Base-by-base conservation (phyloP, 2,113 vertebrate species). In the Lipotes vexillifer region DNA sequence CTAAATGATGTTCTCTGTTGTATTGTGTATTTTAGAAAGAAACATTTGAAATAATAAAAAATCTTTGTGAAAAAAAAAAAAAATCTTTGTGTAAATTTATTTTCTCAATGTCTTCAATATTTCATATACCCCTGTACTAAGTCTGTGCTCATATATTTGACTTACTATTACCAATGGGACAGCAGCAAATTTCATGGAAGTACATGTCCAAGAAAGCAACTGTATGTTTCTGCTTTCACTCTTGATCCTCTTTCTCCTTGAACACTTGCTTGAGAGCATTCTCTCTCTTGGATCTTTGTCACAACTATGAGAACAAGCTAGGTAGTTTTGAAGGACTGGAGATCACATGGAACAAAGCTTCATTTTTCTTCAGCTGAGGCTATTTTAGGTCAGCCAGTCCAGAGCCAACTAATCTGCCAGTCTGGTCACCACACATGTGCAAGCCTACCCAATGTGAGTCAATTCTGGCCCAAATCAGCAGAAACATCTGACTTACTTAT, bases 371-470 rank as follows among this genome's bases (percentile, higher is more conserved):
- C 36, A 66, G 25, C 8, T 38, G 23, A 83, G 2, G 27, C 2
- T 82, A 41, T 69, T 63, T 3, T 11, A 29, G n/a, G 8, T 55
- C 38, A 72, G 59, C n/a, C 6, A 36, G n/a, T 74, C 2, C 27
- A 68, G 15, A 89, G n/a, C 1, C 20, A 75, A 31, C 6, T 9
- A 25, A n/a, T 57, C 6, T 55, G 11, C 52, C 52, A 52, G 20
- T 57, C 55, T 57, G 55, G 29, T 52, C 20, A 44, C 10, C 31
- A 21, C 8, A 44, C 21, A 36, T 1, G 20, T 55, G 13, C 6
- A 69, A 71, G 17, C 1, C 7, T 57, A n/a, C 6, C 25, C 2
- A 14, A 27, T 1, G 0, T 63, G 5, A 66, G 3, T 27, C 7
- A 4, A 57, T 27, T 20, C 36, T 46, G 12, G 31, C 38, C 20